Evolutionary conservation across 1,140 invertebrate genomes (phyloP).

Genomic region (Daktulosphaira vitifoliae): DNA sequence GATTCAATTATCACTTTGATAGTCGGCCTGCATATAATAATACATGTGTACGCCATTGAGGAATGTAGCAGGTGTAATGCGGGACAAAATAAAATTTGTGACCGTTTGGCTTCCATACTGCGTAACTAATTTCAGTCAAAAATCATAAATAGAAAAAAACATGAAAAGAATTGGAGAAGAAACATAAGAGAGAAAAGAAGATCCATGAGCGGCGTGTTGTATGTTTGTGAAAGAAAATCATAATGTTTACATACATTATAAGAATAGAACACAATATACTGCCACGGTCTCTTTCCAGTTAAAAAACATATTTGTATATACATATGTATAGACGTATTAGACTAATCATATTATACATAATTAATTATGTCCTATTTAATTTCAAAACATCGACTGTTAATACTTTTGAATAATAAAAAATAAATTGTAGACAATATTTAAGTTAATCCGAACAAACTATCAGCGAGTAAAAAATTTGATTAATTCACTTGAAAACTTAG

Average conservation of each 20-base stretch:
- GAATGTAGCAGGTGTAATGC: constrained; percentile 33
- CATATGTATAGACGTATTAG: too few relatives aligned
- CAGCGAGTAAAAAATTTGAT: too few relatives aligned
- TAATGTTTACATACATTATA: constrained; percentile 20
- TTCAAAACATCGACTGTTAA: too few relatives aligned
- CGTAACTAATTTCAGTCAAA: constrained; percentile 27
- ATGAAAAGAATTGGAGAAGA: constrained; percentile 15
- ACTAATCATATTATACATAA: too few relatives aligned
- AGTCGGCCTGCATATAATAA: constrained; percentile 10
- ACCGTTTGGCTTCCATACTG: constrained; percentile 31
- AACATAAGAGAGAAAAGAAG: background rate
- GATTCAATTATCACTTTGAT: constrained; percentile 24
- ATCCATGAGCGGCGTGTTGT: background rate
- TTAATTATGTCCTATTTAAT: too few relatives aligned
- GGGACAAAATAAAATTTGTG: constrained; percentile 29
- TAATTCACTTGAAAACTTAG: too few relatives aligned
- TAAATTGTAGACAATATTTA: too few relatives aligned
- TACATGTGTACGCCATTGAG: constrained; percentile 5
- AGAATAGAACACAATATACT: too few relatives aligned
- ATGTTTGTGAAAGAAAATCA: background rate
- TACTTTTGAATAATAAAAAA: too few relatives aligned
- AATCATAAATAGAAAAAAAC: constrained; percentile 21
- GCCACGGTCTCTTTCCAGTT: too few relatives aligned
- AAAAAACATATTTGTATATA: too few relatives aligned
- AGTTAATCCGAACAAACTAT: too few relatives aligned